Evolutionary conservation across 2,113 vertebrate genomes (phyloP).

Genomic region (Aptenodytes patagonicus): DNA sequence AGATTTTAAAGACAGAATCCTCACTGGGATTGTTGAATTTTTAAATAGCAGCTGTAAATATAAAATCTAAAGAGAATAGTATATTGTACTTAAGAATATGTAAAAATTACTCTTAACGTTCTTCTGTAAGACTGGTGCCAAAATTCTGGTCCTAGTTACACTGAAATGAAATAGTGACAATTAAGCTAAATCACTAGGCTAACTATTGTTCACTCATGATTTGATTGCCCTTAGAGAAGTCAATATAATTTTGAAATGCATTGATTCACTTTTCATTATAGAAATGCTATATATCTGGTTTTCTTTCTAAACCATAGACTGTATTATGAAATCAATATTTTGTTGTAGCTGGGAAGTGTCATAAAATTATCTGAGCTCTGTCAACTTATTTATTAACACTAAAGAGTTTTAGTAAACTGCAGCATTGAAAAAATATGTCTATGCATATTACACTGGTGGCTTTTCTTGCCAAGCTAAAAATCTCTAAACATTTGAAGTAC

Average conservation of each 20-base stretch:
- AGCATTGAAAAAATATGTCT: slow-evolving; percentile 55
- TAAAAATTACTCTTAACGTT: neutral
- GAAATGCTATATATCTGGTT: neutral
- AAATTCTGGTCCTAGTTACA: neutral
- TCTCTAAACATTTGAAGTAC: slow-evolving; percentile 62
- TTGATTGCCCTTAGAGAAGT: slow-evolving; percentile 21
- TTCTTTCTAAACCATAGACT: slow-evolving; percentile 20
- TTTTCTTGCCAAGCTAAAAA: slow-evolving; percentile 63
- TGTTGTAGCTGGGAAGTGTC: slow-evolving; percentile 49
- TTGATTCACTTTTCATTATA: slow-evolving; percentile 24
- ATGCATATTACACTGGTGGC: slow-evolving; percentile 50
- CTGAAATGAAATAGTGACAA: neutral
- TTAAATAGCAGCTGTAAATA: slow-evolving; percentile 24
- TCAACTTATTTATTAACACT: slow-evolving; percentile 64
- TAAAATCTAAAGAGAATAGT: neutral
- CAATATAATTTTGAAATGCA: slow-evolving; percentile 23
- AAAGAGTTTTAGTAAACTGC: slow-evolving; percentile 61
- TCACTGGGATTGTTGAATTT: neutral
- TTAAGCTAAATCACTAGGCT: neutral
- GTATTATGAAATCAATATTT: slow-evolving; percentile 49
- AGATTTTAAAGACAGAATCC: slow-evolving; percentile 8
- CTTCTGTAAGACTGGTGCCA: neutral
- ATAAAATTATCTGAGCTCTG: slow-evolving; percentile 61
- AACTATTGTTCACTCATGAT: slow-evolving; percentile 1
- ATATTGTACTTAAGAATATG: slow-evolving; percentile 4